phyloP scores from a whole-genome alignment of 2,797 vertebrate genomes.

The Macropus fuliginosus region DNA sequence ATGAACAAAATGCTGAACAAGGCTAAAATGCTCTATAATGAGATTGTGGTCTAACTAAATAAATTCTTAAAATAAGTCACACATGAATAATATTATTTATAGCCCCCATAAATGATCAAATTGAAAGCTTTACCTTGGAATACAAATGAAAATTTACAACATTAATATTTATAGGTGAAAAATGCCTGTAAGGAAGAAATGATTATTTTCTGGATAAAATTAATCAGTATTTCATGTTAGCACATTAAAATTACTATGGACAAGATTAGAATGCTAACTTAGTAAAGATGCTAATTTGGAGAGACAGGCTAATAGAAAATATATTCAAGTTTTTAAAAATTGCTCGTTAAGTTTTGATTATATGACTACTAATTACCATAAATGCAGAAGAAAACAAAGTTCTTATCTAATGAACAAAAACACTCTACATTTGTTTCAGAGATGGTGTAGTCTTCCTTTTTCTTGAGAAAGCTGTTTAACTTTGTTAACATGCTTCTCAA shows the following conservation, averaged over 20 bases:
- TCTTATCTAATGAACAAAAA: conserved; percentile 12
- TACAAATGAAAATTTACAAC: conserved; percentile 43
- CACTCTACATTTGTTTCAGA: conserved; percentile 92
- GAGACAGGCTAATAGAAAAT: conserved; percentile 17
- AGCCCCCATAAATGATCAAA: conserved; percentile 22
- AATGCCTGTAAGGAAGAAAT: conserved; percentile 25
- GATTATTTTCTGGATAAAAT: background rate
- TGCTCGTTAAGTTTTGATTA: background rate
- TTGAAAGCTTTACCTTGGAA: conserved; percentile 14
- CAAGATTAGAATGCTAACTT: conserved; percentile 10
- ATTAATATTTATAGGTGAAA: background rate
- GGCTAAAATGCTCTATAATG: background rate
- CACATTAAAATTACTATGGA: conserved; percentile 11
- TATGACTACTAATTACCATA: conserved; percentile 32
- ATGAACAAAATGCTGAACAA: conserved; percentile 30
- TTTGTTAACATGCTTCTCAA: conserved; percentile 93
- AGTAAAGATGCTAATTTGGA: conserved; percentile 20
- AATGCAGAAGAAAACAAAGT: conserved; percentile 52
- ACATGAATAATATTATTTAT: background rate
- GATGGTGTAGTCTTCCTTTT: conserved; percentile 95
- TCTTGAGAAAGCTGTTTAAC: conserved; percentile 97
- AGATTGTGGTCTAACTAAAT: conserved; percentile 28
- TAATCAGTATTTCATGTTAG: background rate
- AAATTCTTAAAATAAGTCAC: conserved; percentile 46
- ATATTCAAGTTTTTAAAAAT: background rate